Base-by-base conservation (phyloP, 1,140 invertebrate genomes). In the Drosophila takahashii region DNA sequence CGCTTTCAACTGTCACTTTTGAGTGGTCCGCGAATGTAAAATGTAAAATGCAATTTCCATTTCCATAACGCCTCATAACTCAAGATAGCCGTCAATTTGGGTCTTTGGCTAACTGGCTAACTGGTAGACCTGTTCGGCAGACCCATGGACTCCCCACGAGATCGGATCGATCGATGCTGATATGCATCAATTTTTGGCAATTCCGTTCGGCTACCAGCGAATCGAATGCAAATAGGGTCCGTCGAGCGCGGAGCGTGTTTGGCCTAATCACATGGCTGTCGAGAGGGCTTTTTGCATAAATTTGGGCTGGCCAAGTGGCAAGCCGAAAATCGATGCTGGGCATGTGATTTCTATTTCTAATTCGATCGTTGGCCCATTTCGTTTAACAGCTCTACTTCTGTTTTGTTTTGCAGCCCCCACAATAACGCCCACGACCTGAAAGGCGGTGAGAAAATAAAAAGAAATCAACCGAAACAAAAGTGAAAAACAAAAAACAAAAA, bases 181-280 rank as follows among this genome's bases (percentile, higher is more conserved):
- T 79, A 76, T 67, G 42, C 54, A 80, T 79, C 58, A 59, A 81
- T 66, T 81, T 80, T 87, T 87, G 72, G 81, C 72, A 34, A 85
- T 79, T 72, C 45, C 37, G 48, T 64, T 71, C 77, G 44, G 58
- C 71, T 53, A 71, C 77, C 64, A 66, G 62, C 76, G 59, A 39
- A 66, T 74, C 62, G 72, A 77, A 81, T 81, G 79, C 83, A 83
- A 86, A 87, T 78, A 81, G 70, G 81, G 83, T 74, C 65, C 45
- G 45, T 5, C 67, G 45, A 47, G n/a, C n/a, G 26, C 53, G 53
- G 22, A 67, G 47, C 45, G 51, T 50, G 18, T 53, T 69, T 60
- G 41, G 44, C 59, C 51, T 76, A 76, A 76, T 76, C 61, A 76
- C 62, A 76, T 52, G 60, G 44, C 60, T 52, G 45, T 50, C 27